These are phyloP conservation scores for Erpornis zantholeuca DNA, from an alignment of 2,113 vertebrate species.

Conservation along the genomic window DNA sequence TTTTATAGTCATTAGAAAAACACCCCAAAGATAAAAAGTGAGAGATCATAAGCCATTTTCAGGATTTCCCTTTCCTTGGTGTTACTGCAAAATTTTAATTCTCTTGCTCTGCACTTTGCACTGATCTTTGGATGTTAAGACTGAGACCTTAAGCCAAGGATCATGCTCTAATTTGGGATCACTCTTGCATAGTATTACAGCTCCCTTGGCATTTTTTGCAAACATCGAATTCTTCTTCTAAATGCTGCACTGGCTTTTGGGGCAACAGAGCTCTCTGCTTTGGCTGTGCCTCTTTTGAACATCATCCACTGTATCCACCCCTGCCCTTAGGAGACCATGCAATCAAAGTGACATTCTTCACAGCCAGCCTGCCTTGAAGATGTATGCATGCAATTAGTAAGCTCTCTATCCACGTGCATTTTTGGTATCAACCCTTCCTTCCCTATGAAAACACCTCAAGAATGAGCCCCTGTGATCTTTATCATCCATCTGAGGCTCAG, in stretches of 20 bases:
- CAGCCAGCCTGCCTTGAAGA: neutral
- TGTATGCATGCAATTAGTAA: neutral
- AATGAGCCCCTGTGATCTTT: neutral
- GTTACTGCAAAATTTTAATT: neutral
- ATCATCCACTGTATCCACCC: neutral
- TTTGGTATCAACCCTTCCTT: neutral
- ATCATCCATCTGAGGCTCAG: neutral
- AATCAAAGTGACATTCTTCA: neutral
- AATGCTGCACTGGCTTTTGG: neutral
- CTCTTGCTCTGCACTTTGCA: neutral
- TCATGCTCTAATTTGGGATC: neutral
- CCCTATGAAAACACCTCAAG: neutral
- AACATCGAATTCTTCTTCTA: neutral
- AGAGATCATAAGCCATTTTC: neutral
- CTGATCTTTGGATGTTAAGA: neutral
- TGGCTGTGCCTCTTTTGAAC: neutral
- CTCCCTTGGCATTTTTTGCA: neutral
- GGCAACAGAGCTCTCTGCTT: neutral
- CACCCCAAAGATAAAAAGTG: neutral
- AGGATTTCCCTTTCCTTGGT: neutral
- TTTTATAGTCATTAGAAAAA: neutral
- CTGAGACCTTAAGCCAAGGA: neutral
- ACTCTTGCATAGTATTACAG: neutral
- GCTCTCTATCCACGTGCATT: neutral
- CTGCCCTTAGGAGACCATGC: neutral